phyloP scores from a whole-genome alignment of 2,888 invertebrate species.

The Diaprepes abbreviatus region DNA sequence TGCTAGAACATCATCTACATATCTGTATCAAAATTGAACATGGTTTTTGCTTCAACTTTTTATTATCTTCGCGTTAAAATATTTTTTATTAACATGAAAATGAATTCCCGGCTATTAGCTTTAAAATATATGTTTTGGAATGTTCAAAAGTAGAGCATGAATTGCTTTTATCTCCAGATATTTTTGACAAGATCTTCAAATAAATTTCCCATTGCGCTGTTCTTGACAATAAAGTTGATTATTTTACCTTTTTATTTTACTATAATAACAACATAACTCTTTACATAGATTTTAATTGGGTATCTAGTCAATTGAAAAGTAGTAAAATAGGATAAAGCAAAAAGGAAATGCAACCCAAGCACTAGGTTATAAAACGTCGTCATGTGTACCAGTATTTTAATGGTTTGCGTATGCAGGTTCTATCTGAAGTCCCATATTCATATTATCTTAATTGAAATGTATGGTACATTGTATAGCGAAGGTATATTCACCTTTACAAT shows the following conservation, averaged over 20 bases:
- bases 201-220: neutral
- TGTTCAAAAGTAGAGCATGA: no score
- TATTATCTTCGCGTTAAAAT: no score
- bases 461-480: slow-evolving; percentile 31
- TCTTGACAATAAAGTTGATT: neutral
- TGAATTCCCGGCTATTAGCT: no score
- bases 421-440: slow-evolving; percentile 45
- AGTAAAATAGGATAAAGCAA: slow-evolving; percentile 30
- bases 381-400: slow-evolving; percentile 43
- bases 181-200: no score
- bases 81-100: no score
- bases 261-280: slow-evolving; percentile 29
- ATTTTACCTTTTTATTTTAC: neutral
- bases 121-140: no score
- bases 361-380: slow-evolving; percentile 32
- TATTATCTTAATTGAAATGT: slow-evolving; percentile 45
- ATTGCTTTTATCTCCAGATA: no score
- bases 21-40: no score
- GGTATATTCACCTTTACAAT: slow-evolving; percentile 43
- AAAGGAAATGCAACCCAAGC: slow-evolving; percentile 27
- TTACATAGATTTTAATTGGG: slow-evolving; percentile 23
- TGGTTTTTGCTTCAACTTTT: no score
- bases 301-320: slow-evolving; percentile 30
- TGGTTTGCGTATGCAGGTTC: slow-evolving; percentile 40
- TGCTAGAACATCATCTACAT: no score